Evolutionary conservation across 2,888 invertebrate genomes (phyloP).

Genomic region (Eretmocerus hayati): DNA sequence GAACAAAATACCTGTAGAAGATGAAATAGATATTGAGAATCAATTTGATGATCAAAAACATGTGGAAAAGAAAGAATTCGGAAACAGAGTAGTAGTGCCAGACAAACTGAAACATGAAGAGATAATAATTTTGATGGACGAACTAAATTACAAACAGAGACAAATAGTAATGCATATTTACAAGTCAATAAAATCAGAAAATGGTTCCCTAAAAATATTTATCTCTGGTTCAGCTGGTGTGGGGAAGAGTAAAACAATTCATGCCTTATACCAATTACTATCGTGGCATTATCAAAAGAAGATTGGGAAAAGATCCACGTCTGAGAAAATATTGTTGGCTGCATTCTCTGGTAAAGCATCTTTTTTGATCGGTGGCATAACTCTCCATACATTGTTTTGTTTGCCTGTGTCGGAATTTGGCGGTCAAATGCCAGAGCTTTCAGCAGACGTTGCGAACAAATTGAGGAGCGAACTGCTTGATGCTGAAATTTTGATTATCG

Average conservation of each 20-base stretch:
- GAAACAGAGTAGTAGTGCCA: slow-evolving; percentile 2
- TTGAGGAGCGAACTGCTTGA: slow-evolving; percentile 24
- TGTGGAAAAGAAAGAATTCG: slow-evolving; percentile 3
- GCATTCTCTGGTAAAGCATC: slow-evolving; percentile 30
- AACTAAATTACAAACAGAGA: slow-evolving; percentile 21
- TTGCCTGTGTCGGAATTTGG: slow-evolving; percentile 17
- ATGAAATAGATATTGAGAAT: slow-evolving; percentile 17
- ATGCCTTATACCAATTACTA: slow-evolving; percentile 27
- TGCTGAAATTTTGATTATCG: slow-evolving; percentile 32
- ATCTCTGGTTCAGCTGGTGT: slow-evolving; percentile 32
- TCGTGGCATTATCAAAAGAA: slow-evolving; percentile 18
- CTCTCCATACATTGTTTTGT: slow-evolving; percentile 29
- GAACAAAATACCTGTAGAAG: slow-evolving; percentile 5
- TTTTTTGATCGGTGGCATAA: slow-evolving; percentile 27
- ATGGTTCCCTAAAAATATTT: slow-evolving; percentile 25
- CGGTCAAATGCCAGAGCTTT: slow-evolving; percentile 13
- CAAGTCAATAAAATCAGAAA: slow-evolving; percentile 17
- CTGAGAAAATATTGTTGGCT: slow-evolving; percentile 24
- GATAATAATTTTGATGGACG: slow-evolving; percentile 11
- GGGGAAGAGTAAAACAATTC: slow-evolving; percentile 31
- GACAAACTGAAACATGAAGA: slow-evolving; percentile 9
- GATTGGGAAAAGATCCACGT: slow-evolving; percentile 19
- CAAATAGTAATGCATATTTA: slow-evolving; percentile 22
- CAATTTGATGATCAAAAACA: slow-evolving; percentile 10
- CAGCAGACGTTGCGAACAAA: slow-evolving; percentile 19